Percentiles rank a stretch among this genome's conserved stretches.
phyloP scores from a whole-genome alignment of 2,888 invertebrate species.

The Cosmia pyralina region DNA sequence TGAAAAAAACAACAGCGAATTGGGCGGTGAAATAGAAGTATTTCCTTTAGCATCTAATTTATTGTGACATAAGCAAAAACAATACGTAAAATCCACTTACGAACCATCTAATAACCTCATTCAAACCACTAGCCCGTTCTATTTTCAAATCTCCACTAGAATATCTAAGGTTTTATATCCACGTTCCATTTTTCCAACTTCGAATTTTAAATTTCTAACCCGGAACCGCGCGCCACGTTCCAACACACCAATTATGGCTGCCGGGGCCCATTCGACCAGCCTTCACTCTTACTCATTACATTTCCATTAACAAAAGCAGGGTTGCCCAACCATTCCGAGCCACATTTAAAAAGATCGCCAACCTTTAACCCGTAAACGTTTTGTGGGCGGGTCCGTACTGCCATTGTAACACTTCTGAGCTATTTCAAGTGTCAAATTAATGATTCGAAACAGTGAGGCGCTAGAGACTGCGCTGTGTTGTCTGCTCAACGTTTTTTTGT shows the following conservation, averaged over 20 bases:
- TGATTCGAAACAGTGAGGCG: conserved; percentile 84
- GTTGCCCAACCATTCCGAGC: conserved; percentile 75
- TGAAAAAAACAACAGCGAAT: not conserved
- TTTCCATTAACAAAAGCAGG: conserved; percentile 83
- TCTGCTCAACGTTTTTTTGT: conserved; percentile 63
- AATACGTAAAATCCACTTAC: conserved; percentile 31
- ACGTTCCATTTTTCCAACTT: conserved; percentile 54
- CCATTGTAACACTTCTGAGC: conserved; percentile 83
- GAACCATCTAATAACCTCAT: conserved; percentile 36
- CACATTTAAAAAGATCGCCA: conserved; percentile 79
- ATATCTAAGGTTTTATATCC: conserved; percentile 47
- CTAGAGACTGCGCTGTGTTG: conserved; percentile 74
- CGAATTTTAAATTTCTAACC: conserved; percentile 55
- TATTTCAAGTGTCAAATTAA: conserved; percentile 88
- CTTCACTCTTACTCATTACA: conserved; percentile 79
- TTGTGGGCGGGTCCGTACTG: conserved; percentile 80
- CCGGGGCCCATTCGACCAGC: conserved; percentile 63
- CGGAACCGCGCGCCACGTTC: conserved; percentile 51
- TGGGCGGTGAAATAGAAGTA: conserved; percentile 1
- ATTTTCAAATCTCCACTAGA: conserved; percentile 54
- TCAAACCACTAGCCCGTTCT: conserved; percentile 43
- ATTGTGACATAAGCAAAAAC: conserved; percentile 41
- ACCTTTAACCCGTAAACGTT: conserved; percentile 85
- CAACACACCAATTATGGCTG: conserved; percentile 64
- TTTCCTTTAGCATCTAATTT: conserved; percentile 14